Evolutionary conservation across 2,888 invertebrate species (phyloP).

Genomic region (Aricia artaxerxes): DNA sequence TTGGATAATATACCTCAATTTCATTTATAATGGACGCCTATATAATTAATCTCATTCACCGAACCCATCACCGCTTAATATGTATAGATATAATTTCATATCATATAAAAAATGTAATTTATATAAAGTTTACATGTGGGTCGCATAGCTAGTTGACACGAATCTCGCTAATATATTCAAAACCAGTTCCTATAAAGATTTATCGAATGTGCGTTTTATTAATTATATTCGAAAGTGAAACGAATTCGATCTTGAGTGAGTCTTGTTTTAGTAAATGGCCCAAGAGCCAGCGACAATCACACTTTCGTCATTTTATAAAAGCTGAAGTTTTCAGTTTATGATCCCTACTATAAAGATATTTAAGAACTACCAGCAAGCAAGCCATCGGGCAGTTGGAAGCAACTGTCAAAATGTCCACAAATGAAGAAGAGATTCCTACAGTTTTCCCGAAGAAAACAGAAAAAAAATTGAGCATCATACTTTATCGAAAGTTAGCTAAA

Average conservation of each 20-base stretch:
- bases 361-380: too few species aligned
- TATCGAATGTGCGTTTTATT: constrained; percentile 24
- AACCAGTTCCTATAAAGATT: constrained; percentile 64
- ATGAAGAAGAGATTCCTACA: too few species aligned
- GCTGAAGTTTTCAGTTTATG: too few species aligned
- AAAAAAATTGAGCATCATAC: too few species aligned
- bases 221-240: constrained; percentile 22
- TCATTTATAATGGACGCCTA: background rate
- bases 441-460: too few species aligned
- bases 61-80: background rate
- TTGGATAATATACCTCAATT: too few species aligned
- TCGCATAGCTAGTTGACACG: constrained; percentile 64
- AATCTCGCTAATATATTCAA: constrained; percentile 68
- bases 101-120: constrained; percentile 33
- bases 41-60: background rate
- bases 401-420: too few species aligned
- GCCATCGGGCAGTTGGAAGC: too few species aligned
- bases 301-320: too few species aligned
- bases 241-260: background rate
- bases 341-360: too few species aligned
- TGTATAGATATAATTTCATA: constrained; percentile 24
- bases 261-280: background rate
- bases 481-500: too few species aligned
- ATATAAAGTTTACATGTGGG: constrained; percentile 55
- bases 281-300: too few species aligned